Percentiles rank a stretch among this genome's conserved stretches.
Conservation (phyloP, 2,888 invertebrate species). For the Calliphora vomitoria region DNA sequence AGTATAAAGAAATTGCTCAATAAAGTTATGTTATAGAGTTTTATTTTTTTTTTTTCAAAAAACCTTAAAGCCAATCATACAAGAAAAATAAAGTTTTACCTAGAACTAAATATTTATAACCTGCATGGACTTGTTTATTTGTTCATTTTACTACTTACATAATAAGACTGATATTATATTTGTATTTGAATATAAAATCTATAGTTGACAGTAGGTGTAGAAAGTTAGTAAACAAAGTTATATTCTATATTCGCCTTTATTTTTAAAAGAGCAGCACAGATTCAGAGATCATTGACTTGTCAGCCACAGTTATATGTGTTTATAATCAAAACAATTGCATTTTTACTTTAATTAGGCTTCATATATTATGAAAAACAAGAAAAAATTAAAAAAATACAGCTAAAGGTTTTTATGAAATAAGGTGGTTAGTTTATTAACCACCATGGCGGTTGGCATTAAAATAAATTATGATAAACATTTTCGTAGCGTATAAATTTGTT, state of each 20-base stretch:
- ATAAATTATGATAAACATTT: too few species aligned
- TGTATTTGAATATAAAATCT: not conserved
- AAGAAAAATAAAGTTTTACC: not conserved
- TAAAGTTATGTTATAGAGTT: not conserved
- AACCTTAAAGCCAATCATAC: constrained; percentile 11
- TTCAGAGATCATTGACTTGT: too few species aligned
- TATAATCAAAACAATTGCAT: too few species aligned
- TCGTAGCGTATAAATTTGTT: too few species aligned
- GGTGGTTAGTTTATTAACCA: too few species aligned
- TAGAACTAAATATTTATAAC: constrained; percentile 4
- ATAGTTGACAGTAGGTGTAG: not conserved
- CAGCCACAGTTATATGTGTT: too few species aligned
- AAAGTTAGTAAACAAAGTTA: not conserved
- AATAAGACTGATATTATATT: not conserved
- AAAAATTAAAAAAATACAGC: too few species aligned
- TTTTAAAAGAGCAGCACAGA: too few species aligned
- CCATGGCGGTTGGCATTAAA: too few species aligned
- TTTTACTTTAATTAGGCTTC: too few species aligned
- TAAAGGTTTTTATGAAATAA: too few species aligned
- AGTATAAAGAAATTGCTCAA: not conserved
- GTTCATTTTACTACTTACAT: not conserved
- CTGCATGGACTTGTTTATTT: constrained; percentile 13
- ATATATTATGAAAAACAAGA: too few species aligned
- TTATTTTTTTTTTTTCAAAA: not conserved
- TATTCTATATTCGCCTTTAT: not conserved